Conservation (phyloP, 2,113 vertebrate species). For the Pollachius pollachius region DNA sequence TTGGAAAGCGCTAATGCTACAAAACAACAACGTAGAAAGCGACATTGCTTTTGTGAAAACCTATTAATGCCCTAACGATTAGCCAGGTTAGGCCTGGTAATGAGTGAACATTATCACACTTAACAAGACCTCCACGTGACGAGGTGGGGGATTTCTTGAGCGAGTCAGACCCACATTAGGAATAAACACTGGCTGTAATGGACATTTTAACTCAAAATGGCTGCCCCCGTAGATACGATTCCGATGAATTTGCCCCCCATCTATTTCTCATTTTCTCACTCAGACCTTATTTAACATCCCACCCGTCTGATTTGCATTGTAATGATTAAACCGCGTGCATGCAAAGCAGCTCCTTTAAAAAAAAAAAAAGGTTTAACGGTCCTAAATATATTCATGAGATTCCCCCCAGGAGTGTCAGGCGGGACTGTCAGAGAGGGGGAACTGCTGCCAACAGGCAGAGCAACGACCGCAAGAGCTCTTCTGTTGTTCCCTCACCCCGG, state of each 20-base stretch:
- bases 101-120: no score
- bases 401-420: constrained; percentile 51
- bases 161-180: not conserved
- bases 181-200: constrained; percentile 29
- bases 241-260: constrained; percentile 43
- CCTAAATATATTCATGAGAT: constrained; percentile 74
- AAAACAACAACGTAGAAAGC: no score
- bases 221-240: constrained; percentile 40
- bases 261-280: constrained; percentile 60
- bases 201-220: constrained; percentile 39
- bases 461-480: constrained; percentile 24
- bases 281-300: constrained; percentile 67
- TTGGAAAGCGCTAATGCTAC: no score
- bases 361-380: constrained; percentile 54
- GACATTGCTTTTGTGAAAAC: no score
- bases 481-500: not conserved
- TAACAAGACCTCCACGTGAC: no score
- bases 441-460: constrained; percentile 25
- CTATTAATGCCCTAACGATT: no score
- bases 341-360: constrained; percentile 67
- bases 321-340: constrained; percentile 66
- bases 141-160: no score
- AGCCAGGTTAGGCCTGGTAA: no score
- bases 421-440: constrained; percentile 50
- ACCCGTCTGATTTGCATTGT: constrained; percentile 69